These are phyloP conservation scores for Epinotia bilunana DNA, from an alignment of 2,888 invertebrate species.

Conservation along the genomic window DNA sequence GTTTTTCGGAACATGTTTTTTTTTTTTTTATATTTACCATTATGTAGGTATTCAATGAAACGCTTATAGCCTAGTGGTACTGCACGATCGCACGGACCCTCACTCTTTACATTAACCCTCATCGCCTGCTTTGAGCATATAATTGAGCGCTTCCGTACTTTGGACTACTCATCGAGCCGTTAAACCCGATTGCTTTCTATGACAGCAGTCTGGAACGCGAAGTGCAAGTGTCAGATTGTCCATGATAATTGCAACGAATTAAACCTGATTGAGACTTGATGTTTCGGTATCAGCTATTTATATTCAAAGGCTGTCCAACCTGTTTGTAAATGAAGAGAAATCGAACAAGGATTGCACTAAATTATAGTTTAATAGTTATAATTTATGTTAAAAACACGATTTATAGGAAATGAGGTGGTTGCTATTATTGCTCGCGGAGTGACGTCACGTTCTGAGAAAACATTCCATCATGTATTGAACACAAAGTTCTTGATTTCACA, in stretches of 20 bases:
- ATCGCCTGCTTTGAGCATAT: too few relatives aligned
- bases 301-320: conserved; percentile 7
- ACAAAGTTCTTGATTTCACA: background rate
- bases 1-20: too few relatives aligned
- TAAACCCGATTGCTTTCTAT: background rate
- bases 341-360: conserved; percentile 22
- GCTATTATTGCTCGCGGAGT: background rate
- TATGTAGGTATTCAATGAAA: too few relatives aligned
- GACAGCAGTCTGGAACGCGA: background rate
- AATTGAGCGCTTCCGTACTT: too few relatives aligned
- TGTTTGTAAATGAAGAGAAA: conserved; percentile 21
- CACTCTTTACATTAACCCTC: too few relatives aligned
- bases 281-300: conserved; percentile 18
- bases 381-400: conserved; percentile 21
- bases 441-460: conserved; percentile 1
- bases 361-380: conserved; percentile 16
- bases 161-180: too few relatives aligned
- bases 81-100: too few relatives aligned
- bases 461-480: background rate
- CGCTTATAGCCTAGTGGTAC: too few relatives aligned
- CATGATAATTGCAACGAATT: conserved; percentile 13
- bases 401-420: background rate
- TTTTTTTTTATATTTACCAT: too few relatives aligned
- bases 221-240: background rate
- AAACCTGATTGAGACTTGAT: conserved; percentile 26